Percentiles rank a stretch among this genome's conserved stretches.
Evolutionary conservation across 2,888 invertebrate species (phyloP).

Genomic region (Portevinia maculata): DNA sequence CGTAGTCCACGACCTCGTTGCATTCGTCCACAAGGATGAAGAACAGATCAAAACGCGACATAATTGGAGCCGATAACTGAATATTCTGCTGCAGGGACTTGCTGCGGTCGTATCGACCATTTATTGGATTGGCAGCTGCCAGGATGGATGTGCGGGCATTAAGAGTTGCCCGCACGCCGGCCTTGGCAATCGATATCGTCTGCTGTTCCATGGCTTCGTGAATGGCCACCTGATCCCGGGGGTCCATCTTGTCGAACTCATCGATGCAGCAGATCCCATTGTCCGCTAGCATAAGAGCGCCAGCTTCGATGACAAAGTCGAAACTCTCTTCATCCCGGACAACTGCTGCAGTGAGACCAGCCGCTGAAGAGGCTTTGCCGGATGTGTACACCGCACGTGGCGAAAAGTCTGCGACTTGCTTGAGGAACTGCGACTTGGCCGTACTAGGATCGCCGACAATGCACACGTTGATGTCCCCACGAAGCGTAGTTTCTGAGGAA

Average conservation of each 20-base stretch:
- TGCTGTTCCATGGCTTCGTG: slow-evolving; percentile 99
- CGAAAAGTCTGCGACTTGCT: slow-evolving; percentile 96
- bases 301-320: slow-evolving; percentile 99
- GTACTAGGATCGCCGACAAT: slow-evolving; percentile 99
- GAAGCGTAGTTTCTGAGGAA: slow-evolving; percentile 89
- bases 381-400: slow-evolving; percentile 99
- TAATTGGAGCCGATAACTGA: slow-evolving; percentile 96
- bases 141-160: slow-evolving; percentile 99
- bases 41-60: slow-evolving; percentile 99
- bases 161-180: slow-evolving; percentile 97
- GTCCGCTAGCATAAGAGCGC: slow-evolving; percentile 99
- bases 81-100: slow-evolving; percentile 98
- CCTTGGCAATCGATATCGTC: slow-evolving; percentile 99
- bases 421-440: slow-evolving; percentile 98
- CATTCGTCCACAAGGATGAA: slow-evolving; percentile 99
- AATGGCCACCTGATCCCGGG: slow-evolving; percentile 98
- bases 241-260: slow-evolving; percentile 99
- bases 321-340: slow-evolving; percentile 98
- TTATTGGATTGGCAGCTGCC: slow-evolving; percentile 98
- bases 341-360: slow-evolving; percentile 99
- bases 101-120: slow-evolving; percentile 97
- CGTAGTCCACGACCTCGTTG: slow-evolving; percentile 97
- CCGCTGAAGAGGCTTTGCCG: slow-evolving; percentile 98
- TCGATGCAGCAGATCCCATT: slow-evolving; percentile 99
- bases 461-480: slow-evolving; percentile 99